Conservation (phyloP, 2,797 vertebrate species). For the Arctocebus calabarensis region DNA sequence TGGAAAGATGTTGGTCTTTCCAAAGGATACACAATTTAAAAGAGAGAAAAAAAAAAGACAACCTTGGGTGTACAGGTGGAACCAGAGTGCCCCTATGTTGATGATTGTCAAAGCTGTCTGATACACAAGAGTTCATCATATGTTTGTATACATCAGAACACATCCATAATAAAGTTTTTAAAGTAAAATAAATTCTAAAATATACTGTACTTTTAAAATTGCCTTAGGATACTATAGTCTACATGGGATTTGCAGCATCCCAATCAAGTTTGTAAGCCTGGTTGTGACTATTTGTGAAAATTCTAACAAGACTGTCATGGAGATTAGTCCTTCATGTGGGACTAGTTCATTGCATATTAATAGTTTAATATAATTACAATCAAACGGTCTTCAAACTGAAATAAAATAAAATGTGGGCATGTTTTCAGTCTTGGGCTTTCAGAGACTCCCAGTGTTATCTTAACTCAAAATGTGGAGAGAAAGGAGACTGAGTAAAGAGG, state of each 20-base stretch:
- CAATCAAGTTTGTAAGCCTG: neutral
- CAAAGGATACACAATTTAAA: neutral
- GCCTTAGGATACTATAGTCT: neutral
- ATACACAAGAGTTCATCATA: neutral
- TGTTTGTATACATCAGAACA: neutral
- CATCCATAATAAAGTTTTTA: neutral
- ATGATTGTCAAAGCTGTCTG: neutral
- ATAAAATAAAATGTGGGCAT: neutral
- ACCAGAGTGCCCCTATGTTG: neutral
- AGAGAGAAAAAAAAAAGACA: neutral
- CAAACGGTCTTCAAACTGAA: neutral
- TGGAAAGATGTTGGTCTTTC: neutral
- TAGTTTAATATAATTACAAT: neutral
- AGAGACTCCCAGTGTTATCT: neutral
- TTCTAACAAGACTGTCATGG: neutral
- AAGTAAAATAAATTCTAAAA: slow-evolving; percentile 18
- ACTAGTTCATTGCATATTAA: slow-evolving; percentile 20
- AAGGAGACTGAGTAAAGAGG: neutral
- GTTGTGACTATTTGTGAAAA: neutral
- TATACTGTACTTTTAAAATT: neutral
- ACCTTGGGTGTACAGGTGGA: neutral
- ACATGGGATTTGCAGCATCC: neutral
- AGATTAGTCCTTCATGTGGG: neutral
- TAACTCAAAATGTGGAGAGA: neutral
- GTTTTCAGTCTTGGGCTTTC: neutral